A percentile compares a stretch with the other conserved stretches of the same genome.
phyloP scores from a whole-genome alignment of 2,113 vertebrate genomes.

The Phylloscopus trochiloides region DNA sequence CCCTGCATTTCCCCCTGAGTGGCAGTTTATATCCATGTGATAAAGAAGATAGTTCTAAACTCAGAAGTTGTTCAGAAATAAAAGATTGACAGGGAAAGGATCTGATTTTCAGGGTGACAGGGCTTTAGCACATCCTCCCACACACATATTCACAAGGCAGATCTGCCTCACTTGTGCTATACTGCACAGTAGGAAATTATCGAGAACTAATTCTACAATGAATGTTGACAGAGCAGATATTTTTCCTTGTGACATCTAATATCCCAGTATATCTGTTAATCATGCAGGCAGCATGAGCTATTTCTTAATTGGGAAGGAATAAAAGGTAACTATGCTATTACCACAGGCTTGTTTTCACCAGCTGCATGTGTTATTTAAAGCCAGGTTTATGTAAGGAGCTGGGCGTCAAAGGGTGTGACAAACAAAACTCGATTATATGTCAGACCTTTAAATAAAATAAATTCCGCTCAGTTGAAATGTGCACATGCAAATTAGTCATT shows the following conservation, averaged over 20 bases:
- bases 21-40: not conserved
- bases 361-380: constrained; percentile 8
- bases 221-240: not conserved
- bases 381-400: not conserved
- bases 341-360: not conserved
- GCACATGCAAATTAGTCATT: constrained; percentile 22
- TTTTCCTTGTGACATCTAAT: not conserved
- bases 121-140: not conserved
- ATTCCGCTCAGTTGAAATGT: not conserved
- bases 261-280: not conserved
- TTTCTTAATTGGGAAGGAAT: constrained; percentile 3
- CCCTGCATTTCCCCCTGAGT: not conserved
- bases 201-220: not conserved
- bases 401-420: not conserved
- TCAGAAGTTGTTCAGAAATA: not conserved
- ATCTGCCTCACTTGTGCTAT: not conserved
- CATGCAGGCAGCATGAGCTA: not conserved
- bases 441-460: constrained; percentile 52
- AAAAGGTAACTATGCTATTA: not conserved
- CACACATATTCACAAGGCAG: not conserved
- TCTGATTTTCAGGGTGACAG: not conserved
- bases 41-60: not conserved
- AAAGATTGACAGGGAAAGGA: not conserved
- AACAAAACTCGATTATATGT: constrained; percentile 14
- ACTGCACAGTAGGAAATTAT: not conserved